These are phyloP conservation scores for Galeopterus variegatus DNA, from an alignment of 2,113 vertebrate species.

Conservation along the genomic window DNA sequence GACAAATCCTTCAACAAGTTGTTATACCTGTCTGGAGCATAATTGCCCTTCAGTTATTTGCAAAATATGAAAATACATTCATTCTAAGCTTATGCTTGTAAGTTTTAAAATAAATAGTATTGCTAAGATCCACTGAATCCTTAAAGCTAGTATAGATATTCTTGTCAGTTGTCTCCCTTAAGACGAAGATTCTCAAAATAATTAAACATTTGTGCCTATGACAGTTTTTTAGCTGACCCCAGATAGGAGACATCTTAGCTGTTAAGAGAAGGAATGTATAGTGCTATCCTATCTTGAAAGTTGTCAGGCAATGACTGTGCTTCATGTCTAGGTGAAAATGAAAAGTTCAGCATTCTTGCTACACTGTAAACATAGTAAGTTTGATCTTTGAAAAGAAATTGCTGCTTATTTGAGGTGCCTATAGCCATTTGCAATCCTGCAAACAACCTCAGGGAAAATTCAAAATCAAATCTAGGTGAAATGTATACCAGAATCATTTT, in stretches of 20 bases:
- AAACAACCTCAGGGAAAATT: background rate
- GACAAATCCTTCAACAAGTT: constrained; percentile 67
- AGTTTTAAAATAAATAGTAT: background rate
- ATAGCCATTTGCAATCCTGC: background rate
- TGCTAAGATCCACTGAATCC: background rate
- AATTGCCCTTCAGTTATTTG: constrained; percentile 17
- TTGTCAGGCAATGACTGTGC: background rate
- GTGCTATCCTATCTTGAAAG: background rate
- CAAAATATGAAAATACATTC: constrained; percentile 40
- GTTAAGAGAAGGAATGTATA: background rate
- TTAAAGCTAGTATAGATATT: background rate
- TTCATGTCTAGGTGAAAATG: background rate
- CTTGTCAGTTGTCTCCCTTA: constrained; percentile 33
- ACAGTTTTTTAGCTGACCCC: background rate
- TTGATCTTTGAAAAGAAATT: background rate
- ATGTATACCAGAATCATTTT: background rate
- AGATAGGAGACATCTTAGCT: background rate
- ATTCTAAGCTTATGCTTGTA: background rate
- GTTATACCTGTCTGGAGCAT: constrained; percentile 61
- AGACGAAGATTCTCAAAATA: background rate
- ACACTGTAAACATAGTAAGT: background rate
- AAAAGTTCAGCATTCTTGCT: background rate
- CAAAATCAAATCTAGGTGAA: constrained; percentile 52
- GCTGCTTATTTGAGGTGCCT: constrained; percentile 27
- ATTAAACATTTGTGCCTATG: background rate